Base-by-base conservation (phyloP, 2,888 invertebrate genomes). In the Torymus tubicola region DNA sequence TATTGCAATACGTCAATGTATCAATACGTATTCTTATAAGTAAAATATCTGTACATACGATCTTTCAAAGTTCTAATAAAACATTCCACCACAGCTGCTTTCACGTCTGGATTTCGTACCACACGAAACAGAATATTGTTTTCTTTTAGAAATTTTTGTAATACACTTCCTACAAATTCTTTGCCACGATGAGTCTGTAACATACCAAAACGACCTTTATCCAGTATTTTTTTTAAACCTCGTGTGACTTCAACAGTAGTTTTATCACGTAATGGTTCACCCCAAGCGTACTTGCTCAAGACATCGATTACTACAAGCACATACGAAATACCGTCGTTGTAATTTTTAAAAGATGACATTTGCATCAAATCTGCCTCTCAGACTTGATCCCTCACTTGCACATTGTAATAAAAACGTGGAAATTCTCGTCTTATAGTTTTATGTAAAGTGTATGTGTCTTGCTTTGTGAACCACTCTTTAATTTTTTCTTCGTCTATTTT, bases 1-100 rank as follows among this genome's bases (percentile, higher is more conserved):
- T 82, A 80, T 31, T 31, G 3, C 8, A 88, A 74, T 13, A 86
- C 81, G 70, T 86, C 84, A 10, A 87, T 75, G 76, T 87, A 89
- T 10, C 16, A 16, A 83, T 80, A 53, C 80, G 73, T 8, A 83
- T 83, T 21, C 8, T 78, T 81, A 12, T 14, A 55, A 0, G 55
- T 55, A 55, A 55, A 55, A 14, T 55, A 55, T 55, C 55, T 55
- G 12, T 55, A 10, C 55, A 55, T 2, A 0, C 55, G 12, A 10
- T 14, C 55, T 55, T 55, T 12, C 0, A 14, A 12, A 55, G 55
- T 55, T 11, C 55, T 5, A 11, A 14, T 55, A 2, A 55, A 55
- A 14, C 55, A 14, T 10, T 55, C 55, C 2, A 55, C 55, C 0
- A 53, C 53, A 13, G 53, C 53, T 12, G 53, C 53, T 53, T 53